Evolutionary conservation across 1,140 invertebrate genomes (phyloP).

Genomic region (Drepana arcuata): DNA sequence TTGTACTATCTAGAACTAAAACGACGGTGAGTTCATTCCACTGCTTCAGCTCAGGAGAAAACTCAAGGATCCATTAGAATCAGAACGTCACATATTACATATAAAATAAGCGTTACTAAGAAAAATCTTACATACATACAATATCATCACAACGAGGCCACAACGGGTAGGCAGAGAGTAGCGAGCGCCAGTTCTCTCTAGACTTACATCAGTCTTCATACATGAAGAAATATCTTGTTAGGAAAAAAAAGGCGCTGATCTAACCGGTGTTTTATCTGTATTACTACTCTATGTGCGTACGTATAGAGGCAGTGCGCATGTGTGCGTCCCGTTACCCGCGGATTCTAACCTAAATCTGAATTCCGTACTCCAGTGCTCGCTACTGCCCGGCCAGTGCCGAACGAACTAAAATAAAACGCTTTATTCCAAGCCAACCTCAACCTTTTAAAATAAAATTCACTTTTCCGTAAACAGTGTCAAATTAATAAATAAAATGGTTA

Average conservation of each 20-base stretch:
- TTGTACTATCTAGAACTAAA: too few relatives aligned
- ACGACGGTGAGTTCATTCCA: too few relatives aligned
- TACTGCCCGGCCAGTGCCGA: slow-evolving; percentile 40
- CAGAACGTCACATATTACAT: too few relatives aligned
- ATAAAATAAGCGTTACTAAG: too few relatives aligned
- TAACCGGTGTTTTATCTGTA: too few relatives aligned
- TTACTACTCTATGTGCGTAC: slow-evolving; percentile 27
- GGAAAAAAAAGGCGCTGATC: too few relatives aligned
- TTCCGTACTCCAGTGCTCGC: slow-evolving; percentile 49
- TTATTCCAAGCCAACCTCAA: slow-evolving; percentile 19
- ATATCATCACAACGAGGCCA: not conserved
- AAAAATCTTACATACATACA: too few relatives aligned
- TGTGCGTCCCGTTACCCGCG: slow-evolving; percentile 60
- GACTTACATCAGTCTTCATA: not conserved
- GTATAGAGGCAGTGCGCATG: slow-evolving; percentile 41
- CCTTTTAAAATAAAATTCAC: not conserved
- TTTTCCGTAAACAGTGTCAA: not conserved
- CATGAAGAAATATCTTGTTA: too few relatives aligned
- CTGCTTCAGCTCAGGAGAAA: too few relatives aligned
- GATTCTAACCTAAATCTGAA: slow-evolving; percentile 66
- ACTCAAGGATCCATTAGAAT: too few relatives aligned
- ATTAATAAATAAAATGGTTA: slow-evolving; percentile 26
- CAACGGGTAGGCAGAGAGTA: not conserved
- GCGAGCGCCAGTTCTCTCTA: not conserved
- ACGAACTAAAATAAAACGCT: slow-evolving; percentile 50